Evolutionary conservation across 2,888 invertebrate genomes (phyloP).

Genomic region (Stegana nigrithorax): DNA sequence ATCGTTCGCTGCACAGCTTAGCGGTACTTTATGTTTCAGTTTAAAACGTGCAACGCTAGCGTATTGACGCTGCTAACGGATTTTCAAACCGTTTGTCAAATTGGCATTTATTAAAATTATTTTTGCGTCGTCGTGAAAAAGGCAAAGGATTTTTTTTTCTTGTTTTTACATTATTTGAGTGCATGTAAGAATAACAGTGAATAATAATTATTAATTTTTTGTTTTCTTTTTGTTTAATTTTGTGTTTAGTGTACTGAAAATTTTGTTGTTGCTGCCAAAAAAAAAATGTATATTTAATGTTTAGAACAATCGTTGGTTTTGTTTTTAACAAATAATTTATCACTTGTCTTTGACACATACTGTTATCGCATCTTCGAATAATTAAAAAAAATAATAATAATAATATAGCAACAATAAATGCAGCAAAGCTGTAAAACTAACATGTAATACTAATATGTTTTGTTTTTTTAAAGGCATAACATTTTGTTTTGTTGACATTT

Average conservation of each 20-base stretch:
- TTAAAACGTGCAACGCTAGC: conserved; percentile 57
- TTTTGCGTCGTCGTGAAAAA: not conserved
- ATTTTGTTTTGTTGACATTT: not conserved
- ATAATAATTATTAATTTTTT: not conserved
- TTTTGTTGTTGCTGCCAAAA: not conserved
- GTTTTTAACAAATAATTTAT: too few relatives aligned
- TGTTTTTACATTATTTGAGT: not conserved
- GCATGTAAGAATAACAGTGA: conserved; percentile 7
- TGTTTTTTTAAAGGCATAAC: not conserved
- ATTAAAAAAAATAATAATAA: too few relatives aligned
- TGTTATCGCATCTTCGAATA: too few relatives aligned
- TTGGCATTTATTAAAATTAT: not conserved
- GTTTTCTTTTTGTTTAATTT: not conserved
- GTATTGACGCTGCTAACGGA: conserved; percentile 40
- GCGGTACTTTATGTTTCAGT: conserved; percentile 38
- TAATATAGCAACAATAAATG: too few relatives aligned
- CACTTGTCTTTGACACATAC: too few relatives aligned
- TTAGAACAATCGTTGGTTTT: too few relatives aligned
- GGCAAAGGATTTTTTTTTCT: not conserved
- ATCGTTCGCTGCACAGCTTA: conserved; percentile 39
- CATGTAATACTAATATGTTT: not conserved
- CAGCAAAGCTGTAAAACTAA: too few relatives aligned
- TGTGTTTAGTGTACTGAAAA: not conserved
- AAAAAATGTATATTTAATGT: not conserved
- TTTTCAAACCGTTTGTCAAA: not conserved